A percentile compares a stretch with the other conserved stretches of the same genome.
Evolutionary conservation across 2,888 invertebrate genomes (phyloP).

Genomic region (Beris chalybata): DNA sequence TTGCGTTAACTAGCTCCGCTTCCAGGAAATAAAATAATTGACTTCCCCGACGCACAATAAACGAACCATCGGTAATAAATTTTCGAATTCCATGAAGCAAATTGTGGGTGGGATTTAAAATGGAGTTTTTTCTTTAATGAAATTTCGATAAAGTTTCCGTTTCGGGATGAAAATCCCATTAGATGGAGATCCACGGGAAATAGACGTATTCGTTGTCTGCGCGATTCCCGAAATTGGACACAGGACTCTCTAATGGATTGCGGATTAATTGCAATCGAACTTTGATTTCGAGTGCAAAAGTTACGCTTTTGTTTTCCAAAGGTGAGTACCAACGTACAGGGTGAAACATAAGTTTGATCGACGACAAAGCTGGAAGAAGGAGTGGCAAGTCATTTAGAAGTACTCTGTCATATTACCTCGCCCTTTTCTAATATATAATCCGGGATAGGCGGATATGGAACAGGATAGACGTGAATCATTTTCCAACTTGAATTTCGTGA

Average conservation of each 20-base stretch:
- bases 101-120: not conserved
- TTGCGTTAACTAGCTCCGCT: conserved; percentile 21
- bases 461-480: too few relatives aligned
- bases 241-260: conserved; percentile 33
- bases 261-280: conserved; percentile 35
- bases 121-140: conserved; percentile 32
- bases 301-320: conserved; percentile 8
- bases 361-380: not conserved
- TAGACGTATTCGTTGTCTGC: not conserved
- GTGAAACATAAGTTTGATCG: not conserved
- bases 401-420: conserved; percentile 15
- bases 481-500: too few relatives aligned
- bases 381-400: conserved; percentile 20
- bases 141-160: conserved; percentile 24
- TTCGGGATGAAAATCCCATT: conserved; percentile 26
- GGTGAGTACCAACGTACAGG: conserved; percentile 7
- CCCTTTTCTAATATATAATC: too few relatives aligned
- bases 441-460: too few relatives aligned
- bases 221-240: not conserved
- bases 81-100: conserved; percentile 5
- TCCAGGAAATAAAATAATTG: conserved; percentile 23
- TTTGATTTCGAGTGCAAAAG: conserved; percentile 12
- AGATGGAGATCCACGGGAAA: not conserved
- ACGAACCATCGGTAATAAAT: conserved; percentile 24
- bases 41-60: conserved; percentile 21